Conservation (phyloP, 2,113 vertebrate genomes). For the Muntiacus muntjak region DNA sequence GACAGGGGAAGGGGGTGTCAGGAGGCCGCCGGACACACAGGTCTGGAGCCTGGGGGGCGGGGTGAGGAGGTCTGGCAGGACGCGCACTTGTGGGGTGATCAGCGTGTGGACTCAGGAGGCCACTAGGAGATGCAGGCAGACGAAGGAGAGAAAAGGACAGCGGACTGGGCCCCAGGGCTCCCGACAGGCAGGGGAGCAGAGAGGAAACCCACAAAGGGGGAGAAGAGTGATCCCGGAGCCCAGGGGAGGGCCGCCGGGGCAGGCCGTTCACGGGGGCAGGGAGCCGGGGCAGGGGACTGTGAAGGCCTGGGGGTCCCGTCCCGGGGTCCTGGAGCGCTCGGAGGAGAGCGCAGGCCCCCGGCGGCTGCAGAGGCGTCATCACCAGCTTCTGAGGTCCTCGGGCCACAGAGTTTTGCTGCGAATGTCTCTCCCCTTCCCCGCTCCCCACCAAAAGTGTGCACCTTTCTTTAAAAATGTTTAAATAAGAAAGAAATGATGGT, state of each 20-base stretch:
- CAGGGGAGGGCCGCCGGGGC: neutral
- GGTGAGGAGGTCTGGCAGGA: neutral
- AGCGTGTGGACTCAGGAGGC: neutral
- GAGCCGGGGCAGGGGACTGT: neutral
- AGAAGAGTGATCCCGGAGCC: accelerated
- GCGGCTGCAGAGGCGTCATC: accelerated
- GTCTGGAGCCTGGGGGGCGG: neutral
- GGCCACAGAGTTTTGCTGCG: neutral
- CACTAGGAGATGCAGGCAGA: accelerated
- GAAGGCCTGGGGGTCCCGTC: neutral
- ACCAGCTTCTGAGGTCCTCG: neutral
- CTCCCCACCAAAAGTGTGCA: neutral
- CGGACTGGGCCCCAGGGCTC: neutral
- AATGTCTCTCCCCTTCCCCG: neutral
- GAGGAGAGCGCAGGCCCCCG: neutral
- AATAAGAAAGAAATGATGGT: neutral
- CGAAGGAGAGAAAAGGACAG: neutral
- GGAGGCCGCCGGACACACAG: neutral
- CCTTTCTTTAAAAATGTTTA: neutral
- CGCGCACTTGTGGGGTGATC: too few relatives aligned
- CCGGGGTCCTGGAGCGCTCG: neutral
- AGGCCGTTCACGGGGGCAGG: accelerated
- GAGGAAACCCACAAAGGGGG: neutral
- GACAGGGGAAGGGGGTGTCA: neutral
- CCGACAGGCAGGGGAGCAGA: neutral